Evolutionary conservation across 2,888 invertebrate genomes (phyloP).

Genomic region (Orthosia gothica): DNA sequence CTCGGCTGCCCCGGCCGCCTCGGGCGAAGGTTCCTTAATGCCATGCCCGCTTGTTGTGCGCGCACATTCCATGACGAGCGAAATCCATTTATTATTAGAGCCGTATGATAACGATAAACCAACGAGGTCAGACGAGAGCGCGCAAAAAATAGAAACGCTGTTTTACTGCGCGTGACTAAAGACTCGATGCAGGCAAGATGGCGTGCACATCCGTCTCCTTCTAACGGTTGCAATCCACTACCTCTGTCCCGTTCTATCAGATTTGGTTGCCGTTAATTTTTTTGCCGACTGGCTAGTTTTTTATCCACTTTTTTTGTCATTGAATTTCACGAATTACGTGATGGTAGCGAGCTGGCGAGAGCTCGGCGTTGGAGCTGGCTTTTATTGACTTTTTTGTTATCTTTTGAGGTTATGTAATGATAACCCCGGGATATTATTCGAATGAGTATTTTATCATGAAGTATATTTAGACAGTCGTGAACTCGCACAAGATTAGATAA

Average conservation of each 20-base stretch:
- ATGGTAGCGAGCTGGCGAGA: constrained; percentile 79
- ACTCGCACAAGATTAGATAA: constrained; percentile 51
- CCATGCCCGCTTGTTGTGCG: constrained; percentile 76
- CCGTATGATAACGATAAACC: constrained; percentile 90
- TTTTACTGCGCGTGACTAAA: constrained; percentile 89
- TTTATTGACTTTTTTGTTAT: constrained; percentile 73
- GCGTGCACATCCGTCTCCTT: constrained; percentile 83
- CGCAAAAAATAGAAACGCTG: constrained; percentile 90
- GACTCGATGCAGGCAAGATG: constrained; percentile 87
- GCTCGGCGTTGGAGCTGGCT: constrained; percentile 69
- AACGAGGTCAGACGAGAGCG: constrained; percentile 89
- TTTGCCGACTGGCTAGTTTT: constrained; percentile 80
- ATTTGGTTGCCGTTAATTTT: constrained; percentile 86
- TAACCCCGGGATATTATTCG: constrained; percentile 63
- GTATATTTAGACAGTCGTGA: constrained; percentile 55
- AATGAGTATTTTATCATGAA: constrained; percentile 58
- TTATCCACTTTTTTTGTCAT: constrained; percentile 80
- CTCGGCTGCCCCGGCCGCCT: constrained; percentile 55
- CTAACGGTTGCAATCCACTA: constrained; percentile 70
- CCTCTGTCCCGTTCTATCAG: constrained; percentile 75
- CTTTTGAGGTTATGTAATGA: constrained; percentile 74
- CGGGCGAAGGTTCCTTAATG: constrained; percentile 80
- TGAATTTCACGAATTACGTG: constrained; percentile 87
- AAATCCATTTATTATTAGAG: constrained; percentile 88
- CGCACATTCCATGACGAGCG: constrained; percentile 81